Evolutionary conservation across 53 echinoderm and acorn worm species (phyloP), one percentile per base, ranked within the genome.

Genomic region (Actinopyga echinites): DNA sequence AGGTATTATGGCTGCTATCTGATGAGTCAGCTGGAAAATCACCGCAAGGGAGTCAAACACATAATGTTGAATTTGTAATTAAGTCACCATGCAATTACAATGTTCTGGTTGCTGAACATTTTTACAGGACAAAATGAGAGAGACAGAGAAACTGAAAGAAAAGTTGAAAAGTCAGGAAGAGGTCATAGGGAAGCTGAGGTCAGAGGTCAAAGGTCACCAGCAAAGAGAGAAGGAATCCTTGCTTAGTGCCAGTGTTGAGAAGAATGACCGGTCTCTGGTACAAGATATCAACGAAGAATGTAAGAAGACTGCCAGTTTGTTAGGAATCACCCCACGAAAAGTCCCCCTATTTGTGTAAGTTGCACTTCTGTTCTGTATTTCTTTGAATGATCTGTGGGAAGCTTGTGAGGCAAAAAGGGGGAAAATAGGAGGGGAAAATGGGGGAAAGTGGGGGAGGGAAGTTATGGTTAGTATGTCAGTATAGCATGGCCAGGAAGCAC

Each of bases 261-360:
- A 86, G 2, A 87, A 59, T 37, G 82, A 86, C 65, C 79, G 92
- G 60, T 85, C 87, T 61, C 85, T 96, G 23, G 69, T 96, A 9
- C 82, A 79, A 38, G 94, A 96, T 49, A 83, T 96, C 32, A 94
- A 88, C 64, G 93, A 96, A 32, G 96, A 94, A 64, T 94, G 96
- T 58, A 87, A 92, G 75, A 89, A 87, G 82, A 90, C 92, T 4
- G 91, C 93, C 30, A 80, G 83, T 15, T 77, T 93, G 21, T 74
- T 93, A 5, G 90, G 90, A 17, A 34, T 74, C 4, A 85, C 93
- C 1, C 90, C 75, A 42, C 19, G 75, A 29, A 75, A 75, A 52
- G 42, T 45, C 9, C 29, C 75, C 10, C 64, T 61, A 19, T 60
- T 30, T 30, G n/a, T 64, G 49, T 63, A 82, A 64, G 64, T 82